These are phyloP conservation scores for Pristis pectinata DNA, from an alignment of 2,797 vertebrate genomes.

Conservation along the genomic window DNA sequence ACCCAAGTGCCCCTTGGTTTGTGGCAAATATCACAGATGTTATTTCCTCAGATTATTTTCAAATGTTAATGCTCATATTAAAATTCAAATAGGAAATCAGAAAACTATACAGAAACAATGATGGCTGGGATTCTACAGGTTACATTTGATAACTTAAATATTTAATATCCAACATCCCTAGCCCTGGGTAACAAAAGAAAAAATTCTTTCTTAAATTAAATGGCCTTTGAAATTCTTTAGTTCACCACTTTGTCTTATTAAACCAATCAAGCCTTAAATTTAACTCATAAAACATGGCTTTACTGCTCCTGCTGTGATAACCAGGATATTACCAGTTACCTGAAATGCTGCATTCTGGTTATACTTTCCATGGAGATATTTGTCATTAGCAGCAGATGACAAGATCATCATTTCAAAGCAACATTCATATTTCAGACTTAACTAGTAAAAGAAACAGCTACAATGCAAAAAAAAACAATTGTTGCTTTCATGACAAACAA, in stretches of 20 bases:
- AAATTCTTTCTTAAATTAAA: background rate
- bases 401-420: background rate
- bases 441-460: background rate
- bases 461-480: background rate
- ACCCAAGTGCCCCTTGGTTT: background rate
- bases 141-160: background rate
- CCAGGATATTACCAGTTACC: background rate
- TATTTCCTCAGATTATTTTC: background rate
- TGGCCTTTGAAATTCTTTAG: background rate
- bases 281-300: background rate
- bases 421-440: background rate
- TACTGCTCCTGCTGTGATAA: background rate
- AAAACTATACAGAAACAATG: background rate
- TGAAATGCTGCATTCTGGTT: background rate
- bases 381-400: conserved; percentile 4
- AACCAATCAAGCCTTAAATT: background rate
- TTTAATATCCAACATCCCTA: background rate
- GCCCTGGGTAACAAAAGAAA: background rate
- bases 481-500: background rate
- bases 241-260: background rate
- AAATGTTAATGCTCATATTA: background rate
- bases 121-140: background rate
- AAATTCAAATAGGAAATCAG: background rate
- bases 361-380: background rate
- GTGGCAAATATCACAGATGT: background rate